Evolutionary conservation across 2,797 vertebrate species (phyloP).

Genomic region (Microhierax caerulescens): DNA sequence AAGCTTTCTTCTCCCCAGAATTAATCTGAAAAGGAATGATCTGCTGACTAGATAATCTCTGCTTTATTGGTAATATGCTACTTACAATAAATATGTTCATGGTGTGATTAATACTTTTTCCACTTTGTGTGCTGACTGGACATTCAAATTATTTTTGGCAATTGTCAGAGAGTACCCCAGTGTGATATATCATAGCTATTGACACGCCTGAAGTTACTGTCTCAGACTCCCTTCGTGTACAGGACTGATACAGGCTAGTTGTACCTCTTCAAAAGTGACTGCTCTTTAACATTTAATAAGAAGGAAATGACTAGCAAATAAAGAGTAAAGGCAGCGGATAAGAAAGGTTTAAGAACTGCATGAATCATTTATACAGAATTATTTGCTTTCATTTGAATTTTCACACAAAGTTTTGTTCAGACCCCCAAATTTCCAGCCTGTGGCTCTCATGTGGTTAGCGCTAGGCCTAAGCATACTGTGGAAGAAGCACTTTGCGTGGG

Average conservation of each 20-base stretch:
- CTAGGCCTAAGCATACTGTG: background rate
- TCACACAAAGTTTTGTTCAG: background rate
- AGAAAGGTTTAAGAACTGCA: background rate
- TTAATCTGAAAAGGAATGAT: background rate
- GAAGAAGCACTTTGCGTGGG: background rate
- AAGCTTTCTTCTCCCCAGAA: background rate
- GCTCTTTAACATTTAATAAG: background rate
- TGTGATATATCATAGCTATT: background rate
- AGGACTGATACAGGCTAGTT: background rate
- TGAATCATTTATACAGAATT: background rate
- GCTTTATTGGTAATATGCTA: background rate
- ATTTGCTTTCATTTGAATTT: background rate
- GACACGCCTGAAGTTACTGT: background rate
- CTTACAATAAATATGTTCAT: background rate
- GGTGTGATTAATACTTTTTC: background rate
- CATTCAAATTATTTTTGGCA: background rate
- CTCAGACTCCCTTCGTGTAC: background rate
- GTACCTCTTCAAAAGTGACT: background rate
- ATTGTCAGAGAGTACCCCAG: background rate
- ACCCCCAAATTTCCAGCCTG: background rate
- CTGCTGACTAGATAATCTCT: background rate
- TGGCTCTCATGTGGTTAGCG: accelerated
- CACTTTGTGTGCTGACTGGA: background rate
- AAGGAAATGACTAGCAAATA: background rate
- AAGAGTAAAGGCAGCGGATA: background rate